Evolutionary conservation across 64 coral and sea anemone genomes (phyloP).

Genomic region (Montipora foliosa): DNA sequence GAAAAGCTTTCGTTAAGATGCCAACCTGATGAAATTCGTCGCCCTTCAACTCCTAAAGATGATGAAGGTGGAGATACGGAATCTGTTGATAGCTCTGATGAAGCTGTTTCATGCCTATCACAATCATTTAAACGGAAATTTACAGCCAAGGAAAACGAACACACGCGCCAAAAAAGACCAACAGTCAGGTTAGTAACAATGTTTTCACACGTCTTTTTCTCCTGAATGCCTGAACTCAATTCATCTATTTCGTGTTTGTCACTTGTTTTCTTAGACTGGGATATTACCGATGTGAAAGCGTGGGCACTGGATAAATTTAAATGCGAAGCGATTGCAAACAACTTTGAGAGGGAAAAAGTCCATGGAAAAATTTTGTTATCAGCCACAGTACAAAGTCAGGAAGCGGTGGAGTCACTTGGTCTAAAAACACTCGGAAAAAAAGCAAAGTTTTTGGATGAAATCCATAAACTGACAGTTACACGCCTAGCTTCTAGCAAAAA

Average conservation of each 20-base stretch:
- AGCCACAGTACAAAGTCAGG: background rate
- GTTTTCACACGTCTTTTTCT: conserved; percentile 20
- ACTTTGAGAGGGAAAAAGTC: conserved; percentile 55
- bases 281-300: conserved; percentile 45
- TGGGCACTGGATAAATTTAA: conserved; percentile 23
- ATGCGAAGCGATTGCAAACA: conserved; percentile 28
- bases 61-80: too few species aligned
- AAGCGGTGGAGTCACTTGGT: conserved; percentile 38
- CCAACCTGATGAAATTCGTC: too few species aligned
- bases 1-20: too few species aligned
- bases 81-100: too few species aligned
- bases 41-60: too few species aligned
- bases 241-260: conserved; percentile 3
- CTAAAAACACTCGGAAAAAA: conserved; percentile 66
- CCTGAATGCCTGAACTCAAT: background rate
- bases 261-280: conserved; percentile 51
- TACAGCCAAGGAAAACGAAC: too few species aligned
- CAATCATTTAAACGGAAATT: too few species aligned
- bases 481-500: too few species aligned
- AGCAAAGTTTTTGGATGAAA: conserved; percentile 60
- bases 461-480: conserved; percentile 1
- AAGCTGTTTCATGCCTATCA: too few species aligned
- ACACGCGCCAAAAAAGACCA: too few species aligned
- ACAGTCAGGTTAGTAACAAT: background rate
- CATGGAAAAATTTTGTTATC: conserved; percentile 41